A percentile compares a stretch with the other conserved stretches of the same genome.
phyloP scores from a whole-genome alignment of 2,113 vertebrate genomes.

The Bubo scandiacus region DNA sequence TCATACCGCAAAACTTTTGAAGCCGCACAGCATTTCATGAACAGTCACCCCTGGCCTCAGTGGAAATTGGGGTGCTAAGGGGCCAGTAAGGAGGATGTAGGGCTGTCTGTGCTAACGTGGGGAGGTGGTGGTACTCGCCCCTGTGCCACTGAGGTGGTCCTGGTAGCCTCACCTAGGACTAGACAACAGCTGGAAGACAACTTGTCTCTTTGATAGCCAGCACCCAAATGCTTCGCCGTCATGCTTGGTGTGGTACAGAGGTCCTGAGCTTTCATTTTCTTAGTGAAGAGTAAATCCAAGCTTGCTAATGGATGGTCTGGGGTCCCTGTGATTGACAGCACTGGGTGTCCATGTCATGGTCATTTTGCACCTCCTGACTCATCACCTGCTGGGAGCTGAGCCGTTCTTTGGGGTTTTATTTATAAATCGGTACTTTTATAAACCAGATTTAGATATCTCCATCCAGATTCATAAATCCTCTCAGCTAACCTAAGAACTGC shows the following conservation, averaged over 20 bases:
- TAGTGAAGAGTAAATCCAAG: neutral
- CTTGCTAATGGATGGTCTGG: neutral
- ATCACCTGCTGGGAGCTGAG: neutral
- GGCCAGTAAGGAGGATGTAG: neutral
- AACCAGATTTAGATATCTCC: slow-evolving; percentile 52
- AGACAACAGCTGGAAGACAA: neutral
- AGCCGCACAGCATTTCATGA: neutral
- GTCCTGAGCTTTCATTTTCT: neutral
- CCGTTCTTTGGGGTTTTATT: neutral
- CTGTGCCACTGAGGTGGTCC: neutral
- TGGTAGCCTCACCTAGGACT: neutral
- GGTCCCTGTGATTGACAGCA: accelerated
- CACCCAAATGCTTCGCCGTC: neutral
- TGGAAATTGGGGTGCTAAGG: neutral
- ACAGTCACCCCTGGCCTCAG: neutral
- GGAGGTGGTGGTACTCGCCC: neutral
- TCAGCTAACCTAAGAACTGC: slow-evolving; percentile 20
- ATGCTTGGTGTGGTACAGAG: neutral
- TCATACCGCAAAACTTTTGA: slow-evolving; percentile 33
- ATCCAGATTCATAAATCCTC: slow-evolving; percentile 61
- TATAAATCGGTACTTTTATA: slow-evolving; percentile 28
- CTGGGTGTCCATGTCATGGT: neutral
- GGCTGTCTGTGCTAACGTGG: neutral
- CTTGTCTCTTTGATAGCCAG: neutral
- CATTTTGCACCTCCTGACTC: neutral